Base-by-base conservation (phyloP, 2,113 vertebrate species). In the Thunnus thynnus region DNA sequence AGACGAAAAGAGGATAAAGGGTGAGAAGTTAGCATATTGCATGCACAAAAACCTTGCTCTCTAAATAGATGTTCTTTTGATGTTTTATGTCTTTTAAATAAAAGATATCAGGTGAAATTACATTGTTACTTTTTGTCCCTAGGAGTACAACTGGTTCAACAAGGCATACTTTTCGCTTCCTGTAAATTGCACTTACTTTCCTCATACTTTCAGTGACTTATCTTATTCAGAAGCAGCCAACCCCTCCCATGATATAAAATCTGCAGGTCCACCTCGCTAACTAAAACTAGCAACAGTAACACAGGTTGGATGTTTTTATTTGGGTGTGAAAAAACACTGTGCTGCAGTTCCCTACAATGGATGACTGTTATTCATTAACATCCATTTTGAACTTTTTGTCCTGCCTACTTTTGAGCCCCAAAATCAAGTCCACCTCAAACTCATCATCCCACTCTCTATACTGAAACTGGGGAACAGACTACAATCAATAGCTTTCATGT, bases 1-100 rank as follows among this genome's bases (percentile, higher is more conserved):
- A 60, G 14, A 25, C 47, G 41, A 6, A 77, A 41, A 83, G 13
- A 55, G 13, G 60, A 70, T 1, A 25, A 72, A 70, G 13, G 8
- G n/a, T 30, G 44, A 63, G n/a, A 61, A 17, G 46, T 65, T 69
- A 65, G 4, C 2, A 25, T 57, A 5, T 46, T 51, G 17, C 17
- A 57, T 30, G 18, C 0, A 52, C 18, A 67, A 70, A 46, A 20
- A 5, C 14, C 41, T 4, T 5, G 51, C 16, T 56, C 6, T 50
- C 1, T 13, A 51, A 50, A 30, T 20, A 51, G 2, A 52, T 22
- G 36, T 41, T 41, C 36, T 41, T 41, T 41, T 41, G 8, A 41
- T 22, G 22, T 22, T 22, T 22, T 22, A 22, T 22, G 22, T 22
- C 22, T 22, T 22, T 22, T 22, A 22, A 36, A 36, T 36, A 36